A percentile compares a stretch with the other conserved stretches of the same genome.
phyloP scores from a whole-genome alignment of 2,888 invertebrate species.

The Dione vanillae region DNA sequence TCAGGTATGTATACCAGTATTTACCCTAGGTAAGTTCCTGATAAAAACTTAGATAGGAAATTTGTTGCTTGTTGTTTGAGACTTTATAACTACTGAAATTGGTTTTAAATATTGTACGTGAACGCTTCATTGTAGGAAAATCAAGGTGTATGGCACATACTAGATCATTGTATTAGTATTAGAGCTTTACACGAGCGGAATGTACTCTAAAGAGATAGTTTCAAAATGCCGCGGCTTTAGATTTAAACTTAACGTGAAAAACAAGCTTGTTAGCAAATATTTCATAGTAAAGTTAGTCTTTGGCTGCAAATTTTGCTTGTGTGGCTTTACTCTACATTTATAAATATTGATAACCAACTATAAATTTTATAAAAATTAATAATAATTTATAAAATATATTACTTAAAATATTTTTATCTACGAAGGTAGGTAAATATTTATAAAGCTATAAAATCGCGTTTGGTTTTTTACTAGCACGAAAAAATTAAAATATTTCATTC shows the following conservation, averaged over 20 bases:
- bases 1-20: too few species aligned
- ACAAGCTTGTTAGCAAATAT: conserved; percentile 1
- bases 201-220: conserved; percentile 24
- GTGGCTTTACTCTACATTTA: not conserved
- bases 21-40: too few species aligned
- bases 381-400: too few species aligned
- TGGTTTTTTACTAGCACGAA: not conserved
- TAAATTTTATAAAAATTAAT: not conserved
- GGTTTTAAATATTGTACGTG: too few species aligned
- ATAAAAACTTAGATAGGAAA: too few species aligned
- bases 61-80: too few species aligned
- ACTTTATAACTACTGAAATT: too few species aligned
- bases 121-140: too few species aligned
- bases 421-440: too few species aligned
- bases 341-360: not conserved
- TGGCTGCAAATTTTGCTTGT: not conserved
- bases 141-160: too few species aligned
- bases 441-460: too few species aligned
- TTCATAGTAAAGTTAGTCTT: not conserved
- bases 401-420: too few species aligned
- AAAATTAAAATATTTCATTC: not conserved
- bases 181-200: conserved; percentile 11
- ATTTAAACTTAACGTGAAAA: conserved; percentile 8
- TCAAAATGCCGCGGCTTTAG: conserved; percentile 22
- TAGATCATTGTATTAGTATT: not conserved